Percentiles rank a stretch among this genome's conserved stretches.
phyloP scores from a whole-genome alignment of 2,888 invertebrate genomes.

The Patella caerulea region DNA sequence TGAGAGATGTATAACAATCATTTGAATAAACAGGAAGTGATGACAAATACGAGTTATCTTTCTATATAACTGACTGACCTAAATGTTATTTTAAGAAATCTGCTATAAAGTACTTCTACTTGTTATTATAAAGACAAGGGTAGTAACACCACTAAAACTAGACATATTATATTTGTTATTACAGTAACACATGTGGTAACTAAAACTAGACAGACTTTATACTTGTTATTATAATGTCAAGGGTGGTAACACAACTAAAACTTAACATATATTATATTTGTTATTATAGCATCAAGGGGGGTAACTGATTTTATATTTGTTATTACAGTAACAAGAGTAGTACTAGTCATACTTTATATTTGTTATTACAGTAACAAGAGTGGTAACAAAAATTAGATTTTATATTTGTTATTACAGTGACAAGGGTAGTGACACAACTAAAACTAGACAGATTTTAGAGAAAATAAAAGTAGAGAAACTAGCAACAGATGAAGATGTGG shows the following conservation, averaged over 20 bases:
- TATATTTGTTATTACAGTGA: conserved; percentile 36
- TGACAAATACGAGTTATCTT: too few relatives aligned
- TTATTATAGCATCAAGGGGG: too few relatives aligned
- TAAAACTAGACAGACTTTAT: too few relatives aligned
- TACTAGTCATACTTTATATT: conserved; percentile 69
- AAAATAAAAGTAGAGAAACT: conserved; percentile 70
- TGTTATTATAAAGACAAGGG: conserved; percentile 38
- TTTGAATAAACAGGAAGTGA: too few relatives aligned
- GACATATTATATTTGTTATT: conserved; percentile 66
- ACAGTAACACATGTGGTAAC: too few relatives aligned
- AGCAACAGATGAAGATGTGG: conserved; percentile 76
- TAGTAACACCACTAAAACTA: conserved; percentile 39
- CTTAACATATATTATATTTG: conserved; percentile 69
- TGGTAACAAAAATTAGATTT: too few relatives aligned
- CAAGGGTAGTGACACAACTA: conserved; percentile 30
- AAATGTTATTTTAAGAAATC: too few relatives aligned
- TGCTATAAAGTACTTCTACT: too few relatives aligned
- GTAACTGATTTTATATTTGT: too few relatives aligned
- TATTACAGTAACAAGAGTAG: conserved; percentile 39
- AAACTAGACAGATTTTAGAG: conserved; percentile 70
- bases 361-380: too few relatives aligned
- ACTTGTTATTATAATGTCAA: conserved; percentile 35
- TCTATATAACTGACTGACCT: too few relatives aligned
- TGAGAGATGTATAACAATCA: too few relatives aligned
- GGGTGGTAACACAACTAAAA: conserved; percentile 34